Conservation (phyloP, 2,888 invertebrate genomes). For the Metellina segmentata region DNA sequence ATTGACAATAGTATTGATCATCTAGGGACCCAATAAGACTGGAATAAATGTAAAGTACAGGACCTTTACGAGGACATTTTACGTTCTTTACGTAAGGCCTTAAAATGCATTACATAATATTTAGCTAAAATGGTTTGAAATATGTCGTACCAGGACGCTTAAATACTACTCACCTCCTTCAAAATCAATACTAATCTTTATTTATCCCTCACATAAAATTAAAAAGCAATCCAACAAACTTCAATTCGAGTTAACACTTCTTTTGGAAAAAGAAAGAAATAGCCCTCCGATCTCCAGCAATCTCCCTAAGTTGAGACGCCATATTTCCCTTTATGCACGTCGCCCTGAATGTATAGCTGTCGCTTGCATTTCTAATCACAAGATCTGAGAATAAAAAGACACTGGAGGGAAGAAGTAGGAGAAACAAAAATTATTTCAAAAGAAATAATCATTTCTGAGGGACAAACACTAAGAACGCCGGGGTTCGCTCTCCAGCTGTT, state of each 20-base stretch:
- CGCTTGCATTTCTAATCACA: slow-evolving; percentile 61
- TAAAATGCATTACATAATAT: no score
- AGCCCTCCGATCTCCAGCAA: background rate
- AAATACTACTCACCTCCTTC: no score
- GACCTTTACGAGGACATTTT: no score
- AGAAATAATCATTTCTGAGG: slow-evolving; percentile 58
- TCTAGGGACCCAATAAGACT: no score
- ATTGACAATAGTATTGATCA: no score
- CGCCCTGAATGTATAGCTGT: slow-evolving; percentile 26
- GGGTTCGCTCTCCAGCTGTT: slow-evolving; percentile 49
- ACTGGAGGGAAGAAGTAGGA: background rate
- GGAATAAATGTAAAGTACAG: no score
- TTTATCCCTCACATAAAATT: no score
- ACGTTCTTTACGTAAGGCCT: no score
- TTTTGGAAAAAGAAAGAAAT: background rate
- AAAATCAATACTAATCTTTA: no score
- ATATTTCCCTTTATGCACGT: slow-evolving; percentile 15
- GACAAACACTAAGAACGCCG: slow-evolving; percentile 30
- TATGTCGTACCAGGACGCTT: no score
- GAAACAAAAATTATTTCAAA: slow-evolving; percentile 17
- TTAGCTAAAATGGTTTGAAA: no score
- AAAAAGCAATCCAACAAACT: no score
- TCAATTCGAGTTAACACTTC: background rate
- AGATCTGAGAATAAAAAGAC: slow-evolving; percentile 29
- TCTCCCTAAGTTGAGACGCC: background rate